These are phyloP conservation scores for Pygoscelis antarcticus DNA, from an alignment of 2,113 vertebrate genomes.

Conservation along the genomic window DNA sequence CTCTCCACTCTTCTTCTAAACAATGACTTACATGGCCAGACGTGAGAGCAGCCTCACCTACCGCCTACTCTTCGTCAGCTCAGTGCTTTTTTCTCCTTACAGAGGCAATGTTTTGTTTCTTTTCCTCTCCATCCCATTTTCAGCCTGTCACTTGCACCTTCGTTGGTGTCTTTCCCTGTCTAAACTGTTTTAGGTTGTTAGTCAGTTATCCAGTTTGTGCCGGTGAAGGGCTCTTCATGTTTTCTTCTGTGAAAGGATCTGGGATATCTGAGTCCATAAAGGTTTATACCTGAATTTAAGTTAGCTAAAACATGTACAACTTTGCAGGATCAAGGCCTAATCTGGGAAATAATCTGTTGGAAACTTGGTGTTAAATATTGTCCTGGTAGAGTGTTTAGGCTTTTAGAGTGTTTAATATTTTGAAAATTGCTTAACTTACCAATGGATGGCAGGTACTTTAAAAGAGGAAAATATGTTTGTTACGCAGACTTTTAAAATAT, in stretches of 20 bases:
- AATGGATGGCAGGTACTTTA: background rate
- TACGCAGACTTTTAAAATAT: background rate
- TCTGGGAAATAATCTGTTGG: background rate
- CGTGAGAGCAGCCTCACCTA: background rate
- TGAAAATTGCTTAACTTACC: background rate
- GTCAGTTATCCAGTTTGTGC: background rate
- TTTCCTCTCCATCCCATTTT: background rate
- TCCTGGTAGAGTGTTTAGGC: background rate
- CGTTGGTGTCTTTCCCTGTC: background rate
- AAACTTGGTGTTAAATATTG: background rate
- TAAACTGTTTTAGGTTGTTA: background rate
- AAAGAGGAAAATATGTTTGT: background rate
- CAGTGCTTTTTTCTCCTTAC: background rate
- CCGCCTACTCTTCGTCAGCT: rapidly evolving
- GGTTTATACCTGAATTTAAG: background rate
- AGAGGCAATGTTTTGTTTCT: background rate
- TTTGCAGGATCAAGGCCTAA: background rate
- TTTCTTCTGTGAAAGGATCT: background rate
- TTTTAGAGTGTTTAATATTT: background rate
- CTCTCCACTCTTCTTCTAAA: background rate
- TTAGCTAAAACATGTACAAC: background rate
- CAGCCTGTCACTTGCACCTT: background rate
- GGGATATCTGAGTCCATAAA: background rate
- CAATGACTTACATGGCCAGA: rapidly evolving
- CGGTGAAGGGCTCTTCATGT: background rate